Evolutionary conservation across 2,888 invertebrate species (phyloP), one percentile per base, ranked within the genome.

Genomic region (Acronicta alni): DNA sequence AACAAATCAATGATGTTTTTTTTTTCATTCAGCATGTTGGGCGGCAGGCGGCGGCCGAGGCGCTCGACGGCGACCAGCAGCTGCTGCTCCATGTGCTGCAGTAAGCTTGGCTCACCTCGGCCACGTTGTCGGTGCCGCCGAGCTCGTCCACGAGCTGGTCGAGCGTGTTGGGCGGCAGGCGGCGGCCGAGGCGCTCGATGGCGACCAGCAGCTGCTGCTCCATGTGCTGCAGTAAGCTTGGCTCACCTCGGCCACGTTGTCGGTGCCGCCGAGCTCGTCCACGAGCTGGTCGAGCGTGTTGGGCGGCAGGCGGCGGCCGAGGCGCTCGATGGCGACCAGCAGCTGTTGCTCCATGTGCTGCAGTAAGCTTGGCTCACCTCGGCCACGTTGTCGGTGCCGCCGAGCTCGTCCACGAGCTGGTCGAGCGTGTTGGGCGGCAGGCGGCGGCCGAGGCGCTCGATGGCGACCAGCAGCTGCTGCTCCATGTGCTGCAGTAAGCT

Each of bases 261-360:
- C 98, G 0, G 99, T 98, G 1, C 99, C 99, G 46, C 99, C 99
- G 10, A 99, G 95, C 86, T 99, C 98, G 90, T 99, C 99, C 69
- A 99, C 99, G 12, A 99, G 95, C 88, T 99, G 99, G 95, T 99
- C 99, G 43, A 99, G 95, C 0, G 99, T 99, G 91, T 99, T 99
- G 38, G 99, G 98, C 7, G 99, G 99, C 73, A 99, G 94, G 18
- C 96, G 95, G 0, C 97, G 96, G 6, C 99, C 99, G 2, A 99
- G 94, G 20, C 95, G 93, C 88, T 99, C 99, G 57, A 99, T 97
- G 83, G 67, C 92, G 10, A 95, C 69, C n/a, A 99, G 89, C 41
- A 99, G 93, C 72, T 99, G 97, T 79, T 98, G 97, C 93, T 99
- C 98, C 98, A 99, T 15, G 15, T 98, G 83, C 96, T 95, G 91